Evolutionary conservation across 1,140 invertebrate genomes (phyloP).

Genomic region (Chlorops oryzae): DNA sequence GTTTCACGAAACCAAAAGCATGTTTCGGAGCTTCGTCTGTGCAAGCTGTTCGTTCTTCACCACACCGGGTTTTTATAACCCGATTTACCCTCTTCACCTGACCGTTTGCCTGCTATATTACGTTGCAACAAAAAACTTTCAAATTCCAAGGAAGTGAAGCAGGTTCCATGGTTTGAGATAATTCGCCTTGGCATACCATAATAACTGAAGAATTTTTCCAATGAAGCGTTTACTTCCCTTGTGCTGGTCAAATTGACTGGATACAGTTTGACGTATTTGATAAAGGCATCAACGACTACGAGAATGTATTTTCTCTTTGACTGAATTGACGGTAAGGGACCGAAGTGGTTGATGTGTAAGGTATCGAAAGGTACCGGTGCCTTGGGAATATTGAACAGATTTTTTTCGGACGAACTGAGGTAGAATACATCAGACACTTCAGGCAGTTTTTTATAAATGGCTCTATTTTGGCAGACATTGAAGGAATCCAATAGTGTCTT

Average conservation of each 20-base stretch:
- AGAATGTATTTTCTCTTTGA: conserved; percentile 8
- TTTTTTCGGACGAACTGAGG: not conserved
- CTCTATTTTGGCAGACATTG: conserved; percentile 26
- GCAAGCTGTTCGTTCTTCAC: no score
- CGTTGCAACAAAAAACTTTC: conserved; percentile 7
- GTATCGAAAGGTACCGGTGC: not conserved
- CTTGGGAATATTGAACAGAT: not conserved
- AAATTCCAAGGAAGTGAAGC: conserved; percentile 29
- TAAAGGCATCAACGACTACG: conserved; percentile 41
- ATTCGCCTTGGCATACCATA: conserved; percentile 19
- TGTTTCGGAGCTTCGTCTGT: conserved; percentile 1
- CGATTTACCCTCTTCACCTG: conserved; percentile 20
- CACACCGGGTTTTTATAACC: conserved; percentile 1
- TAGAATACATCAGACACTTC: conserved; percentile 4
- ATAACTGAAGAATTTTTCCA: conserved; percentile 13
- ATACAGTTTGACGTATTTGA: conserved; percentile 13
- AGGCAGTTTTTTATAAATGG: conserved; percentile 1
- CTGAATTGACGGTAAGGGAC: conserved; percentile 4
- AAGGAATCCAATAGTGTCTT: no score
- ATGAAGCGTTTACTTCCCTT: conserved; percentile 23
- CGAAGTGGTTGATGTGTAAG: not conserved
- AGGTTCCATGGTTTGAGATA: conserved; percentile 27
- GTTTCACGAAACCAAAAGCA: conserved; percentile 1
- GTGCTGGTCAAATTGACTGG: conserved; percentile 11
- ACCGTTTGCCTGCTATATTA: conserved; percentile 18